Base-by-base conservation (phyloP, 1,140 invertebrate genomes). In the Sycophila sp. region DNA sequence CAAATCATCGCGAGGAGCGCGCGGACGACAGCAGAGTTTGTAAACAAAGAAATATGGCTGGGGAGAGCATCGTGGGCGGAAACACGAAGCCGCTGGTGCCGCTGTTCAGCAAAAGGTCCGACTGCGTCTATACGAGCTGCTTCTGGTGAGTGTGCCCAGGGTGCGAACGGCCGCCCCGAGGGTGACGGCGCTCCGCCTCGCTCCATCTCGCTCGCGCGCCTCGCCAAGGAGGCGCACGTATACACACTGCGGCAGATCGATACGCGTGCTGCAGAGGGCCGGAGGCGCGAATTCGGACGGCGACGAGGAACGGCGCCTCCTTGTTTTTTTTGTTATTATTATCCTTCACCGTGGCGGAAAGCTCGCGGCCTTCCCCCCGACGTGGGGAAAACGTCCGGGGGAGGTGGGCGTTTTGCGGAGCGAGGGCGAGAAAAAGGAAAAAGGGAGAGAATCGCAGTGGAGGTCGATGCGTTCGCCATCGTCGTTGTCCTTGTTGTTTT, bases 141-240 rank as follows among this genome's bases (percentile, higher is more conserved):
- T 89, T 87, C 69, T 89, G 88, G 87, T 88, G 80, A 88, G 80
- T 56, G 24, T n/a, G n/a, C n/a, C n/a, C n/a, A n/a, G n/a, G n/a
- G n/a, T n/a, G n/a, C n/a, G n/a, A n/a, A n/a, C n/a, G n/a, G n/a
- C n/a, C n/a, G n/a, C n/a, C n/a, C n/a, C n/a, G n/a, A n/a, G n/a
- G n/a, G n/a, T n/a, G n/a, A n/a, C n/a, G n/a, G n/a, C n/a, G n/a
- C n/a, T n/a, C n/a, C n/a, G n/a, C n/a, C n/a, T n/a, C n/a, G n/a
- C n/a, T n/a, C n/a, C n/a, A n/a, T n/a, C n/a, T n/a, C n/a, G n/a
- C n/a, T n/a, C n/a, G n/a, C n/a, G n/a, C 15, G 10, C 22, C 15
- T 53, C 22, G 13, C n/a, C 22, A 30, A 53, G 49, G 49, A 6
- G 24, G 6, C 10, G 17, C 17, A 17, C 4, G 8, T 24, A 49